Percentiles rank a stretch among this genome's conserved stretches.
Evolutionary conservation across 2,888 invertebrate species (phyloP).

Genomic region (Notodonta dromedarius): DNA sequence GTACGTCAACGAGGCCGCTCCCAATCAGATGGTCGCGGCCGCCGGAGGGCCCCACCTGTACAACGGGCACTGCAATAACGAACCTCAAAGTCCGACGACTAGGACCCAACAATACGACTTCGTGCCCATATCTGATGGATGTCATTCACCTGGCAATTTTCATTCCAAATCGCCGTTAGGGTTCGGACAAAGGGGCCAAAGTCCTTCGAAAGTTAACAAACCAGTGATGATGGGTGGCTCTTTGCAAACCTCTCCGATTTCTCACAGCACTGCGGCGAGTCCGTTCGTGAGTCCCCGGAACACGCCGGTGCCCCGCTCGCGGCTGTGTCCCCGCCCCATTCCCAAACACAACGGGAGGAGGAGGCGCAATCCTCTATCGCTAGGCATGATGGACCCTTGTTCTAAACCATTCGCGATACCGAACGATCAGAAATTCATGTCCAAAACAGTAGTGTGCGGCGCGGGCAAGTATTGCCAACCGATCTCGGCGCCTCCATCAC

Average conservation of each 20-base stretch:
- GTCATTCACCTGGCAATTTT: slow-evolving; percentile 85
- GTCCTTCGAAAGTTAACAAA: slow-evolving; percentile 69
- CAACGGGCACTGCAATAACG: slow-evolving; percentile 73
- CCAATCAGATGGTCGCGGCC: slow-evolving; percentile 49
- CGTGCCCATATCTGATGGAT: slow-evolving; percentile 93
- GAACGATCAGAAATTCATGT: slow-evolving; percentile 72
- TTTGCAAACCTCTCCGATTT: slow-evolving; percentile 76
- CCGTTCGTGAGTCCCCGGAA: slow-evolving; percentile 93
- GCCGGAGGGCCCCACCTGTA: slow-evolving; percentile 57
- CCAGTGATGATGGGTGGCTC: slow-evolving; percentile 70
- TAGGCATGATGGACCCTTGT: slow-evolving; percentile 62
- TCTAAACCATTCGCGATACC: slow-evolving; percentile 75
- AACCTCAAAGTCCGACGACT: slow-evolving; percentile 91
- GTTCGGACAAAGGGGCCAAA: slow-evolving; percentile 66
- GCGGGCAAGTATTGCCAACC: slow-evolving; percentile 76
- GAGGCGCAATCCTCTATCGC: slow-evolving; percentile 63
- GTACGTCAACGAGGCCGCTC: slow-evolving; percentile 48
- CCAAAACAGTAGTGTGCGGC: slow-evolving; percentile 58
- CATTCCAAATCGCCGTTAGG: slow-evolving; percentile 74
- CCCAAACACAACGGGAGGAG: slow-evolving; percentile 73
- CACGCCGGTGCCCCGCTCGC: slow-evolving; percentile 88
- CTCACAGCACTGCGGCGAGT: slow-evolving; percentile 88
- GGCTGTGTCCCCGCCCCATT: slow-evolving; percentile 82
- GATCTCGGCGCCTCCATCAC: slow-evolving; percentile 89
- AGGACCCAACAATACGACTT: slow-evolving; percentile 92